Evolutionary conservation across 2,113 vertebrate genomes (phyloP).

Genomic region (Takifugu flavidus): DNA sequence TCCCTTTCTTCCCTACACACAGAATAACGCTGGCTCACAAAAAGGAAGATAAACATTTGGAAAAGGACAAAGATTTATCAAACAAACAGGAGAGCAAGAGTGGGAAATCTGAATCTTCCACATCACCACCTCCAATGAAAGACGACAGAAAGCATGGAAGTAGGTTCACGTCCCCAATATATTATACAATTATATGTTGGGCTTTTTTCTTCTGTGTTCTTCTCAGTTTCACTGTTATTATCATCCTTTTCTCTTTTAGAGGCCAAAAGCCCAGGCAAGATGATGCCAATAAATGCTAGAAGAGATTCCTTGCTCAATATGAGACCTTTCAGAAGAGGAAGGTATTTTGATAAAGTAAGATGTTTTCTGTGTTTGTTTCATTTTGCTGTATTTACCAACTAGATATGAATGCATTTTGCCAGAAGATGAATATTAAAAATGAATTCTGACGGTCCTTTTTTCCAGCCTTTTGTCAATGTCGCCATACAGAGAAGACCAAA

Average conservation of each 20-base stretch:
- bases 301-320: slow-evolving; percentile 79
- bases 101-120: slow-evolving; percentile 79
- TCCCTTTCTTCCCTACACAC: neutral
- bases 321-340: slow-evolving; percentile 82
- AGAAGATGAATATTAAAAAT: neutral
- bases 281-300: slow-evolving; percentile 78
- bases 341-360: slow-evolving; percentile 88
- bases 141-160: slow-evolving; percentile 90
- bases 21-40: slow-evolving; percentile 82
- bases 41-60: slow-evolving; percentile 94
- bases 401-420: neutral
- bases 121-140: slow-evolving; percentile 79
- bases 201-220: neutral
- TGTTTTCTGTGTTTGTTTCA: slow-evolving; percentile 7
- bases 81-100: slow-evolving; percentile 87
- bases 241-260: slow-evolving; percentile 46
- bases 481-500: slow-evolving; percentile 69
- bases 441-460: neutral
- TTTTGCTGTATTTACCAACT: neutral
- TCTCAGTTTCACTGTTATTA: neutral
- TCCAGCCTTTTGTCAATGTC: slow-evolving; percentile 63
- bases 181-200: neutral
- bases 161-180: slow-evolving; percentile 64
- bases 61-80: slow-evolving; percentile 85
- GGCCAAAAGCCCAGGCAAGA: slow-evolving; percentile 86